Evolutionary conservation across 30 jellyfish, hydroid and myxozoan species (phyloP).

Genomic region (Aurelia sp.): DNA sequence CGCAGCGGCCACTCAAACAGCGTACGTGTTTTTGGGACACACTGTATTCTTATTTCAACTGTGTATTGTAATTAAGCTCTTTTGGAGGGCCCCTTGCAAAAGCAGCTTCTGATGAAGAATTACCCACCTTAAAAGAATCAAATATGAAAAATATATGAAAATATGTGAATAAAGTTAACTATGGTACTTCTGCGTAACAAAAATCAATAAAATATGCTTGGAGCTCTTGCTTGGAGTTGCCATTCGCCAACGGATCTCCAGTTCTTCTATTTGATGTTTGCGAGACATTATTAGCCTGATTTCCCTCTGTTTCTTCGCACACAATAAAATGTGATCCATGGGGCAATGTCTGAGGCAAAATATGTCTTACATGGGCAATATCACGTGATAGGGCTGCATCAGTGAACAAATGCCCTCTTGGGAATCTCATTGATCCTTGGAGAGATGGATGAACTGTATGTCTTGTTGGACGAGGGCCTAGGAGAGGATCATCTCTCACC

Average conservation of each 20-base stretch:
- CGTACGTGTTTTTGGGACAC: no score
- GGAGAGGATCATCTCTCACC: slow-evolving; percentile 14
- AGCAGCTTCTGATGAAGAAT: no score
- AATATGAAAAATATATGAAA: no score
- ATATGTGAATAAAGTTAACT: no score
- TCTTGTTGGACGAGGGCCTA: slow-evolving; percentile 53
- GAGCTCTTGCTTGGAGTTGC: no score
- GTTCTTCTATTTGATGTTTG: neutral
- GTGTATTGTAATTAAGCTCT: no score
- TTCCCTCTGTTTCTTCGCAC: slow-evolving; percentile 5
- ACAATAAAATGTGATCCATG: slow-evolving; percentile 33
- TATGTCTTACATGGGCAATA: slow-evolving; percentile 43
- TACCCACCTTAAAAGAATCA: no score
- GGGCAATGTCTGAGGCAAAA: slow-evolving; percentile 35
- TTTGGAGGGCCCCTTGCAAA: no score
- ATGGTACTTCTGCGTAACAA: no score
- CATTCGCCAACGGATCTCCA: neutral
- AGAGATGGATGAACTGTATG: slow-evolving; percentile 64
- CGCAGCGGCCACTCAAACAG: no score
- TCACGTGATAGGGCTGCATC: slow-evolving; percentile 46
- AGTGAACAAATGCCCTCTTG: slow-evolving; percentile 35
- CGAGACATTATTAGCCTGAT: slow-evolving; percentile 4
- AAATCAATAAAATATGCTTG: no score
- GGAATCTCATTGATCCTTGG: slow-evolving; percentile 38
- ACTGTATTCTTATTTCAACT: no score